Base-by-base conservation (phyloP, 2,888 invertebrate species). In the Mesochorus sp. region DNA sequence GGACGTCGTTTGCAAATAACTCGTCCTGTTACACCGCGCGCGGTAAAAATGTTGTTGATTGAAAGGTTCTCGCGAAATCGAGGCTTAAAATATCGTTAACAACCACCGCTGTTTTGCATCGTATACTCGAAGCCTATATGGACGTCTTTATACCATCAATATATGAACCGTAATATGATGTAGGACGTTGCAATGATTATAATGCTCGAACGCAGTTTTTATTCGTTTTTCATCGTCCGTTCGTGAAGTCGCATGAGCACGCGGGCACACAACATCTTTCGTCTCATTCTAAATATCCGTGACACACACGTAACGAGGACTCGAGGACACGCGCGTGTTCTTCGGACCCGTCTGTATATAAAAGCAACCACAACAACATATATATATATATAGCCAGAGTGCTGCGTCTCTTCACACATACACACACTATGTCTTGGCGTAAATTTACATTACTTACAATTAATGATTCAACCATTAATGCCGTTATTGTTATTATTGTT, bases 281-380 rank as follows among this genome's bases (percentile, higher is more conserved):
- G 79, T 82, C 81, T 79, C 81, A 79, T 82, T 84, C 82, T 80
- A 83, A 84, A 84, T 84, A 85, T 82, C 83, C 85, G 81, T 85
- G 83, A 83, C 85, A 53, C 70, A 51, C 37, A 81, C 81, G 83
- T 81, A 85, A 85, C 82, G 85, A 85, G 82, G 79, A 82, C 83
- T 85, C 80, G 80, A 76, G 78, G 73, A 66, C 66, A 59, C 61
- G 42, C 49, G 72, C 57, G 51, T 47, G 31, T 39, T 61, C 37
- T 51, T 70, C 47, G 34, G 47, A 47, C 70, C 49, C 42, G 53
- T 53, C 53, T 67, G 39, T 42, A 67, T n/a, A 67, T n/a, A 44
- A 14, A 17, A 12, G 17, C 3, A 17, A 17, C 14, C 6, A 8
- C 12, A 19, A 17, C 8, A 12, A 37, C 51, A 49, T 26, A n/a